Percentiles rank a stretch among this genome's conserved stretches.
Evolutionary conservation across 2,888 invertebrate species (phyloP).

Genomic region (Hedychridium roseum): DNA sequence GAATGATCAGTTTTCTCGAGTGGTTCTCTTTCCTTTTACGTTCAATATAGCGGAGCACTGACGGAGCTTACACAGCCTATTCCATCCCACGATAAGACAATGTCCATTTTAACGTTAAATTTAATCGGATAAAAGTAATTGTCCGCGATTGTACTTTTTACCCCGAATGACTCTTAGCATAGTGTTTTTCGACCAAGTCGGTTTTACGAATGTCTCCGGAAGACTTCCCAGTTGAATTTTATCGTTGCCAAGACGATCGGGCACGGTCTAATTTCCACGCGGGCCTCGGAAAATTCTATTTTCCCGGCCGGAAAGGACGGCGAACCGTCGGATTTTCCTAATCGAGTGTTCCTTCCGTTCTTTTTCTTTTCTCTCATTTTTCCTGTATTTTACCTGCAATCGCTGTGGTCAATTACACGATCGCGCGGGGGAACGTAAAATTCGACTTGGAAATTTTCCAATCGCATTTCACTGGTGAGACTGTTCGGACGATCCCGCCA

Average conservation of each 20-base stretch:
- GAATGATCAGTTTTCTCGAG: no score
- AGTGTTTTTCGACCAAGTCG: conserved; percentile 48
- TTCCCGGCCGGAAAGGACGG: no score
- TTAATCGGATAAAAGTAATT: conserved; percentile 12
- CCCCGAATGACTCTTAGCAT: conserved; percentile 42
- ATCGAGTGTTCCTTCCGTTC: conserved; percentile 6
- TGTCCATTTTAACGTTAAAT: conserved; percentile 49
- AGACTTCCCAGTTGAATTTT: conserved; percentile 43
- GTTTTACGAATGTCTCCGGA: conserved; percentile 38
- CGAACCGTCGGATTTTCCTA: conserved; percentile 34
- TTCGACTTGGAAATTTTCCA: conserved; percentile 43
- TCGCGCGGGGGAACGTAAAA: conserved; percentile 27
- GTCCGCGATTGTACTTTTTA: conserved; percentile 42
- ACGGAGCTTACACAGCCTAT: conserved; percentile 53
- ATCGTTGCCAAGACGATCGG: conserved; percentile 18
- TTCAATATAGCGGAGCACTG: conserved; percentile 30
- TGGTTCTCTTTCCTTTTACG: background rate
- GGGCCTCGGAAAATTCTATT: conserved; percentile 36
- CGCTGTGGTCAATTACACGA: conserved; percentile 33
- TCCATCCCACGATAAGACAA: conserved; percentile 52
- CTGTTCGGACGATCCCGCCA: conserved; percentile 32
- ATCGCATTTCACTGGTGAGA: conserved; percentile 21
- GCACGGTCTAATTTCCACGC: conserved; percentile 40
- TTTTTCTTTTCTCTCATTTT: background rate
- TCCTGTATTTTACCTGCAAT: conserved; percentile 14